Base-by-base conservation (phyloP, 2,888 invertebrate genomes). In the Perdita meconis region DNA sequence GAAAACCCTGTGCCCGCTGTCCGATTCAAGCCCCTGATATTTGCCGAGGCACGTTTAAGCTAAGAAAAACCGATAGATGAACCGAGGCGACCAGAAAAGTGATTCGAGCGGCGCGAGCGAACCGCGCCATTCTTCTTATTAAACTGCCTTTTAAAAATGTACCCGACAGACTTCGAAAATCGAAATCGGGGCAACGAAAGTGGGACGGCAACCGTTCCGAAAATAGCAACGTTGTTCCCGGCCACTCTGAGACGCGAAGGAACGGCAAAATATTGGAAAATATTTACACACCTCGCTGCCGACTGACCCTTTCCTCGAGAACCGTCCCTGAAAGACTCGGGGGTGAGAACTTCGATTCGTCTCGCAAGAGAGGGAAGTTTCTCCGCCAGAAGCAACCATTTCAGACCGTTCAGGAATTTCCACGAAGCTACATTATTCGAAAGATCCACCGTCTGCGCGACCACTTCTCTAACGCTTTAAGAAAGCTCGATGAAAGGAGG, bases 11-110 rank as follows among this genome's bases (percentile, higher is more conserved):
- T 30, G 19, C 50, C 53, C 63, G 57, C 59, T 44, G 59, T 16
- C 16, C 66, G 47, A 53, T 53, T 47, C 55, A 51, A 22, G 57
- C 47, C 12, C 6, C 36, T 78, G 78, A 78, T 78, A 67, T 70
- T 78, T 78, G 70, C 78, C 66, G 22, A 36, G 78, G 78, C 78
- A 78, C 70, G 78, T 66, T 77, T 66, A 57, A 65, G 69, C 69
- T 56, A 77, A 61, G 78, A 66, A 63, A 78, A 77, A 66, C 65
- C 77, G 70, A 78, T 78, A 63, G 70, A 57, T n/a, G n/a, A n/a
- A n/a, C n/a, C n/a, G n/a, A 66, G 63, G 38, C 10, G 30, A 57
- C 50, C 53, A 22, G 50, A 59, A 71, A 67, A 57, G 36, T 26
- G 42, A 12, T 40, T 38, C 19, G 19, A 16, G 5, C n/a, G 34